A percentile compares a stretch with the other conserved stretches of the same genome.
Evolutionary conservation across 2,113 vertebrate genomes (phyloP).

Genomic region (Burhinus bistriatus): DNA sequence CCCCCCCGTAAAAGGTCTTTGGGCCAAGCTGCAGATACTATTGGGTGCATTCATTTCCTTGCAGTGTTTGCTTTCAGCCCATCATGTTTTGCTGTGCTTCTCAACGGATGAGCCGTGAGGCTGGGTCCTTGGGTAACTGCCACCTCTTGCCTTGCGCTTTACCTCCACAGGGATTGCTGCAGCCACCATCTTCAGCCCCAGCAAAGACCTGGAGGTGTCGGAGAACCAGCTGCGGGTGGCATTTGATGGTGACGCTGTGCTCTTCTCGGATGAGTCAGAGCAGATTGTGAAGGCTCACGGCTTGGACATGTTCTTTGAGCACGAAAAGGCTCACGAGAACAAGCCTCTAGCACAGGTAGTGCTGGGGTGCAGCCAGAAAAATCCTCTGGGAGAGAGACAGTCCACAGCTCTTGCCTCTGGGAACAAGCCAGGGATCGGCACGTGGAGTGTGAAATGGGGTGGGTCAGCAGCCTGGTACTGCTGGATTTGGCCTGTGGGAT

Average conservation of each 20-base stretch:
- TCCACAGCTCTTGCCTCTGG: not conserved
- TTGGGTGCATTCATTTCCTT: not conserved
- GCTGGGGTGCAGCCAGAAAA: not conserved
- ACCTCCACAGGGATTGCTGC: slow-evolving; percentile 85
- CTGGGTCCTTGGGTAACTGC: not conserved
- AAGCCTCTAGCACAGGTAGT: slow-evolving; percentile 90
- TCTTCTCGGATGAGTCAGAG: slow-evolving; percentile 95
- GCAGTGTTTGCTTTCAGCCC: not conserved
- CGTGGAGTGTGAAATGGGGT: rapidly evolving
- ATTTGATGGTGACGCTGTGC: slow-evolving; percentile 92
- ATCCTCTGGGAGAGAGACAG: not conserved
- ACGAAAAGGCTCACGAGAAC: slow-evolving; percentile 90
- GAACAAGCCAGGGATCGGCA: rapidly evolving
- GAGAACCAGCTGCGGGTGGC: slow-evolving; percentile 92
- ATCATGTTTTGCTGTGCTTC: not conserved
- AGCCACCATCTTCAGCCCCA: slow-evolving; percentile 91
- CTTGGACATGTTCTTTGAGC: slow-evolving; percentile 93
- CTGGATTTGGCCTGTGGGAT: rapidly evolving
- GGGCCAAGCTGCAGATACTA: not conserved
- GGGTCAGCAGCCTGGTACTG: not conserved
- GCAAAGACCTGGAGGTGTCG: slow-evolving; percentile 79
- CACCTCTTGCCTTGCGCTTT: not conserved
- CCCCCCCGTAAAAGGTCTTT: not conserved
- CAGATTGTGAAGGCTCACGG: slow-evolving; percentile 91
- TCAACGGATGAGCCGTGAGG: rapidly evolving